phyloP scores from a whole-genome alignment of 2,888 invertebrate species.

The Leptinotarsa juncta region DNA sequence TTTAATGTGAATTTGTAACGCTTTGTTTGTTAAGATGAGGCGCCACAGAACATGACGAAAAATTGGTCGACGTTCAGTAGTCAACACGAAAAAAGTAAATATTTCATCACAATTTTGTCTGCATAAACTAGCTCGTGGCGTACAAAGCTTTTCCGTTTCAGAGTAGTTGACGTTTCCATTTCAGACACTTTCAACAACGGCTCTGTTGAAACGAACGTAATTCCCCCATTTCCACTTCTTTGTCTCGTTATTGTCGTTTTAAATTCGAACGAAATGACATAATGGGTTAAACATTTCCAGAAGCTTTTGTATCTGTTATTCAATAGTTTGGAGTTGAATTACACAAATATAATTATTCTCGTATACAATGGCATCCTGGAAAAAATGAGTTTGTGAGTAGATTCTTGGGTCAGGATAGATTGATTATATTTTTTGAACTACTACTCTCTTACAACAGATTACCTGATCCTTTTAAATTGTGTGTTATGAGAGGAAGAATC shows the following conservation, averaged over 20 bases:
- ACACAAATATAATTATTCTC: not conserved
- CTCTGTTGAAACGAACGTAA: constrained; percentile 4
- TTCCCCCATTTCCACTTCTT: constrained; percentile 15
- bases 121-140: not conserved
- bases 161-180: not conserved
- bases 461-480: too few species aligned
- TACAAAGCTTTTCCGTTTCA: constrained; percentile 11
- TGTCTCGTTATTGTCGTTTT: constrained; percentile 8
- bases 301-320: constrained; percentile 1
- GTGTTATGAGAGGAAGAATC: too few species aligned
- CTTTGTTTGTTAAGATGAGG: not conserved
- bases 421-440: too few species aligned
- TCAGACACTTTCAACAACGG: not conserved
- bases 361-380: not conserved
- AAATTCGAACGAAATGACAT: constrained; percentile 14
- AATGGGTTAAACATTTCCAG: constrained; percentile 6
- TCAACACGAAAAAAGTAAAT: not conserved
- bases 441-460: too few species aligned
- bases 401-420: too few species aligned
- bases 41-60: not conserved
- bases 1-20: not conserved
- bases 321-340: not conserved
- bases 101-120: not conserved
- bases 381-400: not conserved
- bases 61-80: not conserved